Percentiles rank a stretch among this genome's conserved stretches.
Evolutionary conservation across 2,797 vertebrate genomes (phyloP).

Genomic region (Oreochromis grahami): DNA sequence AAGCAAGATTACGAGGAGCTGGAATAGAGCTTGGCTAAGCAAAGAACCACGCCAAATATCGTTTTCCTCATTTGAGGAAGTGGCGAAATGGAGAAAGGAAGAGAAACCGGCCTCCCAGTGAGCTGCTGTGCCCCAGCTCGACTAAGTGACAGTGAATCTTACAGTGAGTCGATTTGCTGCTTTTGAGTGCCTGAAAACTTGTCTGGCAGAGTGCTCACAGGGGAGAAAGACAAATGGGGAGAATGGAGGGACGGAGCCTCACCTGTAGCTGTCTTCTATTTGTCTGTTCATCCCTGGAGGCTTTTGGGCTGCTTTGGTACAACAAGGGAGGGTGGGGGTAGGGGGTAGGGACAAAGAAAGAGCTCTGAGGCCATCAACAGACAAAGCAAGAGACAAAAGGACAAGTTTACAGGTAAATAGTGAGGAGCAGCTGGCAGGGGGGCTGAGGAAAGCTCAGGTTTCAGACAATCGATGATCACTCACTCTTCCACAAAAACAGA

Average conservation of each 20-base stretch:
- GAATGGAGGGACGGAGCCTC: conserved; percentile 42
- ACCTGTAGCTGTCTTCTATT: conserved; percentile 65
- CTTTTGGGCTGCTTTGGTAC: conserved; percentile 58
- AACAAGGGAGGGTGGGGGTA: conserved; percentile 50
- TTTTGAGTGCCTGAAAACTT: conserved; percentile 69
- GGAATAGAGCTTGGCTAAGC: conserved; percentile 14
- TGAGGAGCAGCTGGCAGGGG: conserved; percentile 53
- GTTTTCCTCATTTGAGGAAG: conserved; percentile 56
- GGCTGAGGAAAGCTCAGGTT: conserved; percentile 40
- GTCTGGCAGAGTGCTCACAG: conserved; percentile 62
- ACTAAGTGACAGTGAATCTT: conserved; percentile 68
- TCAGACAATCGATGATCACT: conserved; percentile 43
- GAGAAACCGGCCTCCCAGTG: conserved; percentile 51
- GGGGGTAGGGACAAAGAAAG: conserved; percentile 19
- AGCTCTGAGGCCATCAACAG: conserved; percentile 48
- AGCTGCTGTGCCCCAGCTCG: conserved; percentile 46
- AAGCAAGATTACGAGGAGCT: neutral
- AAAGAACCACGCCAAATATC: conserved; percentile 25
- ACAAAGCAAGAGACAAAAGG: conserved; percentile 57
- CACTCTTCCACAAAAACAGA: conserved; percentile 30
- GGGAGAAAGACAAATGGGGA: conserved; percentile 55
- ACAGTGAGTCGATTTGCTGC: conserved; percentile 68
- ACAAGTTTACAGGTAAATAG: conserved; percentile 70
- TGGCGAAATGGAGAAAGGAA: conserved; percentile 29
- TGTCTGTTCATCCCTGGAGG: conserved; percentile 69